Percentiles rank a stretch among this genome's conserved stretches.
Evolutionary conservation across 2,113 vertebrate species (phyloP).

Genomic region (Microcebus lehilahytsara): DNA sequence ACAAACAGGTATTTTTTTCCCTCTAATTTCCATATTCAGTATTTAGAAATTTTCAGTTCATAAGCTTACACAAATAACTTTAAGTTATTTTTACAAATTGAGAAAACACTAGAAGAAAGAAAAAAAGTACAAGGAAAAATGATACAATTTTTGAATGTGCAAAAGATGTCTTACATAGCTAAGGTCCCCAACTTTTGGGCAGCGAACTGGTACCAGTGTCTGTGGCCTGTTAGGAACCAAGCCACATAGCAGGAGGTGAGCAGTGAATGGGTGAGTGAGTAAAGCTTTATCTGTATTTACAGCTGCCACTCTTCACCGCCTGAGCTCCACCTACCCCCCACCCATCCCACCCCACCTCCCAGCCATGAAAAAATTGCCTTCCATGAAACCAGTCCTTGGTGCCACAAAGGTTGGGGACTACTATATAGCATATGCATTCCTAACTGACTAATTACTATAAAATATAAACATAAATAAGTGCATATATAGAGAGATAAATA

Average conservation of each 20-base stretch:
- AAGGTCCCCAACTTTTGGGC: too few species aligned
- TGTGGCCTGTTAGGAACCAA: too few species aligned
- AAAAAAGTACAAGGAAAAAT: not conserved
- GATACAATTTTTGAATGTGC: not conserved
- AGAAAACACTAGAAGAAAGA: not conserved
- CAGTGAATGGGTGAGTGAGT: too few species aligned
- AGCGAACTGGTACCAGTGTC: too few species aligned
- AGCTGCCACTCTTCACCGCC: too few species aligned
- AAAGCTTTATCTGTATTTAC: too few species aligned
- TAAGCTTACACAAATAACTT: not conserved
- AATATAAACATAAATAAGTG: not conserved
- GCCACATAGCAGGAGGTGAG: too few species aligned
- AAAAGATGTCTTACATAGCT: not conserved
- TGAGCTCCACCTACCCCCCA: too few species aligned
- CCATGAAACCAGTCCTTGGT: too few species aligned
- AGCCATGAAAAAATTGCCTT: too few species aligned
- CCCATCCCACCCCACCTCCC: too few species aligned
- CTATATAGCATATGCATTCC: not conserved
- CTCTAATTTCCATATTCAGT: conserved; percentile 18
- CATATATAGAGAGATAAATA: not conserved
- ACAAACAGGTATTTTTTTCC: conserved; percentile 86
- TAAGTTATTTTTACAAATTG: conserved; percentile 4
- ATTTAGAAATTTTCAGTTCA: conserved; percentile 31
- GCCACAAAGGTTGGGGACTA: too few species aligned
- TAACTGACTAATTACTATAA: not conserved